Evolutionary conservation across 1,140 invertebrate genomes (phyloP), one percentile per base, ranked within the genome.

Genomic region (Chelonus insularis): DNA sequence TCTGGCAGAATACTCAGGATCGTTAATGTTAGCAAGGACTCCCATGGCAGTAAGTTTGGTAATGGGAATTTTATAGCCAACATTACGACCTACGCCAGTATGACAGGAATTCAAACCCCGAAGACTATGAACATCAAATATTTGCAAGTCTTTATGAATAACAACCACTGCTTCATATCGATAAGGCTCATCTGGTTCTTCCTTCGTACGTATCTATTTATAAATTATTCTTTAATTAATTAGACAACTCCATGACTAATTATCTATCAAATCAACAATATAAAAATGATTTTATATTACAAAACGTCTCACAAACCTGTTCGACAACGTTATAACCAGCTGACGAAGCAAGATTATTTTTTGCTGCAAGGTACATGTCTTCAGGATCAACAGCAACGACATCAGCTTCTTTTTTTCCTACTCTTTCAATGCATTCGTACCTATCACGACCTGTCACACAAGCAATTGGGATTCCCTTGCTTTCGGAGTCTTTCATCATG

Each of bases 381-480:
- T 93, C 91, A 1, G 92, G 90, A 70, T 95, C 92, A 1, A 91
- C 85, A 9, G 89, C 88, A 12, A 89, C 86, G 20, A 94, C 84
- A 74, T 95, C 93, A 0, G 92, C 92, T 67, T 90, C 84, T 37
- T 88, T 85, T 66, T 87, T 82, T 43, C 89, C 85, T 20, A 95
- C 87, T 72, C 86, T 85, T 16, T 86, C 81, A 65, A 94, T 84
- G 69, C 93, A 95, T 34, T 91, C 89, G 58, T 73, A 88, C 82
- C 86, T 83, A 75, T 91, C 89, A 66, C 88, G 84, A 1, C 88
- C 89, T 1, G 85, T 73, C 3, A 91, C 81, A 73, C 89, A 91
- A 68, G 85, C 79, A 63, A 89, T 83, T 9, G 79, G 74, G 8
- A 86, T 85, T 56, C 87, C 84, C 63, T 85, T 85, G 65, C 84